Evolutionary conservation across 2,113 vertebrate species (phyloP).

Genomic region (Sakesphorus luctuosus): DNA sequence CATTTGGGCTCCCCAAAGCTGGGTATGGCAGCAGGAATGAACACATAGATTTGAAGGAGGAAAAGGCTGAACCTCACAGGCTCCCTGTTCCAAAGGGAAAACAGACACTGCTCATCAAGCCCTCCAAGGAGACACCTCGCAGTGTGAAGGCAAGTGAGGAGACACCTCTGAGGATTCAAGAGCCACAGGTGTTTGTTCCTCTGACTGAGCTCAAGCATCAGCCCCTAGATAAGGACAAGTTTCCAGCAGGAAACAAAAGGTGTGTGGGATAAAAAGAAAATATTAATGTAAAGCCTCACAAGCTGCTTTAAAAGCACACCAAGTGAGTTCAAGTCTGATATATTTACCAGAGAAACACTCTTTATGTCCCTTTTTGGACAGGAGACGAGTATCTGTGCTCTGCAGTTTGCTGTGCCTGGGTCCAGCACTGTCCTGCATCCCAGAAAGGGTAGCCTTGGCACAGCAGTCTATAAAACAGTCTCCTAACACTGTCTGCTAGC

Average conservation of each 20-base stretch:
- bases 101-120: not conserved
- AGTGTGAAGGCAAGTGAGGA: slow-evolving; percentile 27
- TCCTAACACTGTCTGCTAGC: not conserved
- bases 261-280: rapidly evolving
- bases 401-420: not conserved
- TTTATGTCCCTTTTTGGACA: not conserved
- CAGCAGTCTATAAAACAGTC: rapidly evolving
- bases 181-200: slow-evolving; percentile 21
- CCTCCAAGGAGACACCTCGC: not conserved
- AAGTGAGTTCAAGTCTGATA: not conserved
- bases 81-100: not conserved
- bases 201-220: not conserved
- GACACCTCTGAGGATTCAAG: not conserved
- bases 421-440: not conserved
- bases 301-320: not conserved
- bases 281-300: not conserved
- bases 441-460: not conserved
- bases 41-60: not conserved
- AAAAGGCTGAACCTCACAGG: not conserved
- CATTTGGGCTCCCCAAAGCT: not conserved
- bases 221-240: not conserved
- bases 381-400: not conserved
- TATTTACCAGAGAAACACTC: slow-evolving; percentile 2
- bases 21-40: no score
- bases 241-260: not conserved